A percentile compares a stretch with the other conserved stretches of the same genome.
Evolutionary conservation across 2,113 vertebrate species (phyloP).

Genomic region (Centropus unirufus): DNA sequence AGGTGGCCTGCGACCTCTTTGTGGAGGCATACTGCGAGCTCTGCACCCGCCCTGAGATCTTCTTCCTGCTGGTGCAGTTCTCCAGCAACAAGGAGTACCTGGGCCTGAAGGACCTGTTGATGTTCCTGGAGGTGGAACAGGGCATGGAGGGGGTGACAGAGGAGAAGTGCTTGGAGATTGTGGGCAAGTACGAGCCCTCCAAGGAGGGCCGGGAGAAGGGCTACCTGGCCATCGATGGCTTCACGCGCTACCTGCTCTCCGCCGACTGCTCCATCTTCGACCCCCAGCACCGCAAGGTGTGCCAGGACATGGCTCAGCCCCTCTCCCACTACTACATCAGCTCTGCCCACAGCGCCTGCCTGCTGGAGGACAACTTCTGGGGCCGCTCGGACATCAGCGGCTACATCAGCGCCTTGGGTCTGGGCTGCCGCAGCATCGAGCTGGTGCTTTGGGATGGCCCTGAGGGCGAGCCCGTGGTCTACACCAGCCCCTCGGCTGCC

Average conservation of each 20-base stretch:
- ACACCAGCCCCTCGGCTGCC: conserved; percentile 84
- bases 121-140: conserved; percentile 91
- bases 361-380: conserved; percentile 90
- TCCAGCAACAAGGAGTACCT: conserved; percentile 95
- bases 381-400: conserved; percentile 85
- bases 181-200: conserved; percentile 88
- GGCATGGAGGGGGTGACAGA: conserved; percentile 89
- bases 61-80: conserved; percentile 91
- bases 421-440: conserved; percentile 91
- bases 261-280: conserved; percentile 92
- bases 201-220: conserved; percentile 86
- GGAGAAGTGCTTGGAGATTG: conserved; percentile 87
- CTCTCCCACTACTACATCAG: conserved; percentile 94
- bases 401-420: conserved; percentile 85
- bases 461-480: conserved; percentile 88
- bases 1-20: conserved; percentile 85
- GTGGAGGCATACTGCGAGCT: conserved; percentile 90
- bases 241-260: conserved; percentile 92
- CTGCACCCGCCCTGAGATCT: conserved; percentile 92
- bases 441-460: conserved; percentile 89
- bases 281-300: conserved; percentile 89
- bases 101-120: conserved; percentile 89
- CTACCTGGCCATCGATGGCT: conserved; percentile 90
- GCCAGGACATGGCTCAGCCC: conserved; percentile 91
- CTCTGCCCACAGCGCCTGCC: conserved; percentile 89